Evolutionary conservation across 2,113 vertebrate genomes (phyloP).

Genomic region (Phylloscopus trochiloides): DNA sequence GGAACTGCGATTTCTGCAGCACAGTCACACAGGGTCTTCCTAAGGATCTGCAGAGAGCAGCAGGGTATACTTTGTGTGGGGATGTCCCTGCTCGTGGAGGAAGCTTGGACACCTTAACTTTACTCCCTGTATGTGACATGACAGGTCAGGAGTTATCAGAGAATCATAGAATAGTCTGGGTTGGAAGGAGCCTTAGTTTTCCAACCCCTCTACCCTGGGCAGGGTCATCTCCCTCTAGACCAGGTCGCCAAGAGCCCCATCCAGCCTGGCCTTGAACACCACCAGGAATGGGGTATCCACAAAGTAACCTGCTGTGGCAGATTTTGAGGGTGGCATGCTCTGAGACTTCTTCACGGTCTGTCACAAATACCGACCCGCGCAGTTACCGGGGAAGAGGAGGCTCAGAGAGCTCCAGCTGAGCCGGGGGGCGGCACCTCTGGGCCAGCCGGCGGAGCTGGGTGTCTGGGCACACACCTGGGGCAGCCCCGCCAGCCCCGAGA

Average conservation of each 20-base stretch:
- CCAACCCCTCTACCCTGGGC: not conserved
- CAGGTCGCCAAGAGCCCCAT: not conserved
- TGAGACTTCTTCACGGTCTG: not conserved
- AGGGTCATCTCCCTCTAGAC: not conserved
- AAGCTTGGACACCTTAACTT: not conserved
- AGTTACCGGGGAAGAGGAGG: rapidly evolving
- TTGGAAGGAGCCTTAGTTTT: not conserved
- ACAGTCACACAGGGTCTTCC: not conserved
- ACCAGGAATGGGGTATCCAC: not conserved
- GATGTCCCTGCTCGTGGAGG: rapidly evolving
- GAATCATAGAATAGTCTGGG: not conserved
- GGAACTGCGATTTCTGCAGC: not conserved
- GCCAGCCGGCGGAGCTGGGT: rapidly evolving
- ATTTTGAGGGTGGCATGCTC: not conserved
- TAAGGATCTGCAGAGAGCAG: not conserved
- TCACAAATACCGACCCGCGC: rapidly evolving
- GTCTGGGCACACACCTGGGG: not conserved
- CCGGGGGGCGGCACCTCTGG: not conserved
- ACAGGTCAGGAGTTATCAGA: not conserved
- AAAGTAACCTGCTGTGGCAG: rapidly evolving
- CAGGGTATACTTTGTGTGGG: rapidly evolving
- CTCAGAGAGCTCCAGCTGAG: not conserved
- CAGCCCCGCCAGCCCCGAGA: not conserved
- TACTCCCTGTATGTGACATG: not conserved
- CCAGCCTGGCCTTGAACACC: not conserved